A percentile compares a stretch with the other conserved stretches of the same genome.
Evolutionary conservation across 2,888 invertebrate genomes (phyloP).

Genomic region (Drosophila neonasuta): DNA sequence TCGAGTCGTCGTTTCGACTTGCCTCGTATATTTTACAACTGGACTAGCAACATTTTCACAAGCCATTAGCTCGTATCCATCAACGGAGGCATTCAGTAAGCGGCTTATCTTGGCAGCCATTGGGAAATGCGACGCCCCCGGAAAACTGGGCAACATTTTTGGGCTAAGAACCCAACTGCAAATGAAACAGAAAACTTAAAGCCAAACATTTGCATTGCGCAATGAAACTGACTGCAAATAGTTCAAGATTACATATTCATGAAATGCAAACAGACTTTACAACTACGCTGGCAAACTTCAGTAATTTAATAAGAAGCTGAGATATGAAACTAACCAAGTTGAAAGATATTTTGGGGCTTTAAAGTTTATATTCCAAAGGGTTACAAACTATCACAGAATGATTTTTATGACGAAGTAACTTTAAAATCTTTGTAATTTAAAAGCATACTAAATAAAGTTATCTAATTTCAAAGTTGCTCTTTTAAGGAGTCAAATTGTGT

Average conservation of each 20-base stretch:
- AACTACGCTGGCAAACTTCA: slow-evolving; percentile 3
- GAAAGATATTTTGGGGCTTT: background rate
- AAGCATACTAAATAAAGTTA: background rate
- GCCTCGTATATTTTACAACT: slow-evolving; percentile 34
- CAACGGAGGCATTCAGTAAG: slow-evolving; percentile 52
- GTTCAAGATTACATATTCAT: slow-evolving; percentile 20
- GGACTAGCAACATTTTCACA: slow-evolving; percentile 59
- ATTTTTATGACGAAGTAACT: background rate
- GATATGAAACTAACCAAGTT: background rate
- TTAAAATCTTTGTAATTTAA: background rate
- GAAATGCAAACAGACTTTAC: slow-evolving; percentile 15
- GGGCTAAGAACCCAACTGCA: slow-evolving; percentile 6
- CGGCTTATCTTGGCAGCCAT: slow-evolving; percentile 60
- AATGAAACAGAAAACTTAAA: slow-evolving; percentile 18
- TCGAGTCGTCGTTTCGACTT: slow-evolving; percentile 27
- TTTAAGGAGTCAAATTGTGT: background rate
- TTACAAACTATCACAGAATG: background rate
- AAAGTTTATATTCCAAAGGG: background rate
- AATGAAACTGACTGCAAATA: slow-evolving; percentile 24
- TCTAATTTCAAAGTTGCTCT: background rate
- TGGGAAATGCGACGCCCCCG: slow-evolving; percentile 12
- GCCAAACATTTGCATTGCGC: slow-evolving; percentile 22
- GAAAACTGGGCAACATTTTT: slow-evolving; percentile 33
- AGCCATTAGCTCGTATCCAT: slow-evolving; percentile 68
- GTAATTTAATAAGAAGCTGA: background rate